These are phyloP conservation scores for Dallia pectoralis DNA, from an alignment of 2,797 vertebrate species.

Conservation along the genomic window DNA sequence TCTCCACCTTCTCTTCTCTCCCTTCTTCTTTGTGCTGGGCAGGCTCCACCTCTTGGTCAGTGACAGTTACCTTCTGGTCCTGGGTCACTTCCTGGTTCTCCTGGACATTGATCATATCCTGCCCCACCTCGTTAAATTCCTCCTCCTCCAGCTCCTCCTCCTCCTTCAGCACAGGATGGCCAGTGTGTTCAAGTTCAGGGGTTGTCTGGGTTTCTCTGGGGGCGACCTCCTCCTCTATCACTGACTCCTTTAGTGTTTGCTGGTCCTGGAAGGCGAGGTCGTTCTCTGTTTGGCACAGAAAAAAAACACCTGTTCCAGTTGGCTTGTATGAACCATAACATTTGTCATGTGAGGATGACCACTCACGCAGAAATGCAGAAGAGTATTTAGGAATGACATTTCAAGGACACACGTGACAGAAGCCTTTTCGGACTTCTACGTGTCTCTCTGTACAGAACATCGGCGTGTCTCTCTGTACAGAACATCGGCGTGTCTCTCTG, in stretches of 20 bases:
- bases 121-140: background rate
- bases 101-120: background rate
- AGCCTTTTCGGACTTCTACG: background rate
- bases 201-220: background rate
- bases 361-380: background rate
- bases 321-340: background rate
- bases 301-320: background rate
- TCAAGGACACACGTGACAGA: background rate
- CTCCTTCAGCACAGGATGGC: background rate
- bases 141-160: background rate
- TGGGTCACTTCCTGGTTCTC: background rate
- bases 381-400: background rate
- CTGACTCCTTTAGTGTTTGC: background rate
- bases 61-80: background rate
- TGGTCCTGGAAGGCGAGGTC: conserved; percentile 17
- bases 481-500: too few relatives aligned
- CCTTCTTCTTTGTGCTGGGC: background rate
- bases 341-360: background rate
- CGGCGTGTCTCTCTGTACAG: conserved; percentile 26
- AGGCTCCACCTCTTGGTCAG: background rate
- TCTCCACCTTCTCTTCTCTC: conserved; percentile 1
- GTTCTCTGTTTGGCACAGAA: conserved; percentile 34
- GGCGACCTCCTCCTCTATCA: background rate
- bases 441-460: conserved; percentile 21
- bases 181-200: background rate